phyloP scores from a whole-genome alignment of 1,140 invertebrate species.

The Caenorhabditis briggsae region DNA sequence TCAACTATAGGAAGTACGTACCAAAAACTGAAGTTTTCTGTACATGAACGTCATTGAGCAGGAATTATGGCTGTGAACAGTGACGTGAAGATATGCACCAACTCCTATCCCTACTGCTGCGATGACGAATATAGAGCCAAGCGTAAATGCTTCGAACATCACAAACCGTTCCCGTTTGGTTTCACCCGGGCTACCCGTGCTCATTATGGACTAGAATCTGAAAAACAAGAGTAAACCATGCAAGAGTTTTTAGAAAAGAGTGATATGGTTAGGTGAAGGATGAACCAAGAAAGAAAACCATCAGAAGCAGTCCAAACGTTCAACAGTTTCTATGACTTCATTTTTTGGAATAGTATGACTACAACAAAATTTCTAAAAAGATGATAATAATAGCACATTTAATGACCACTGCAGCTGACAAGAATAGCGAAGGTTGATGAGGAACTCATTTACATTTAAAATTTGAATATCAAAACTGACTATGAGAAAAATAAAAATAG shows the following conservation, averaged over 20 bases:
- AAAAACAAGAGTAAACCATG: background rate
- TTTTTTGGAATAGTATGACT: background rate
- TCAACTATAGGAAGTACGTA: background rate
- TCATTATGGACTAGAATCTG: conserved; percentile 20
- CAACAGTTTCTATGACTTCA: background rate
- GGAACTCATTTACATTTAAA: background rate
- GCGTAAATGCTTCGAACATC: background rate
- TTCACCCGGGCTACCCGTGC: background rate
- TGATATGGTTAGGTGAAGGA: background rate
- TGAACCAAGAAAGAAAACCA: background rate
- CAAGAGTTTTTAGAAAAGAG: background rate
- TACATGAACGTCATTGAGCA: conserved; percentile 57
- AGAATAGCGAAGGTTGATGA: background rate
- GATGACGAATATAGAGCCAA: background rate
- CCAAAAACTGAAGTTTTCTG: conserved; percentile 29
- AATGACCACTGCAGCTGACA: conserved; percentile 6
- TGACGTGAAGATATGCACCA: background rate
- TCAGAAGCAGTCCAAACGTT: background rate
- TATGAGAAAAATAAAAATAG: background rate
- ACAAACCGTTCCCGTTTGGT: background rate
- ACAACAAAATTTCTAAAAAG: background rate
- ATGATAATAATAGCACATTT: background rate
- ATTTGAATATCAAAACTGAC: background rate
- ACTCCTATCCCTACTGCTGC: background rate
- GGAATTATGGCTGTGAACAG: background rate